Base-by-base conservation (phyloP, 1,140 invertebrate genomes). In the Gerris buenoi region DNA sequence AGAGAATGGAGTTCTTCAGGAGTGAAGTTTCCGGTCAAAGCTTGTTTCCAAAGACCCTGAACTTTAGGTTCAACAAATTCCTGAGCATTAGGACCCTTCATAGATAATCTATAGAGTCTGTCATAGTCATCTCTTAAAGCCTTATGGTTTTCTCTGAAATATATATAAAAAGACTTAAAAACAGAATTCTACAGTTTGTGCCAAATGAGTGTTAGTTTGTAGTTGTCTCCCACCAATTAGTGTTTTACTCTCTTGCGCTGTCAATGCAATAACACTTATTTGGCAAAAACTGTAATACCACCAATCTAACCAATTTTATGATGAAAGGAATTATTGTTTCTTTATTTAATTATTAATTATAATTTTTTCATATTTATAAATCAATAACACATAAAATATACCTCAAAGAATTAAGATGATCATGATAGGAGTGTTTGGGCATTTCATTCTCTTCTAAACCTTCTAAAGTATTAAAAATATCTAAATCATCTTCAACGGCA, bases 1-100 rank as follows among this genome's bases (percentile, higher is more conserved):
- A 97, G 81, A 1, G 91, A 93, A 68, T 85, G 83, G 10, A 95
- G 76, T 81, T 96, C 92, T 70, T 88, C 83, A 2, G 83, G 77
- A 57, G 86, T 85, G 76, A 96, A 95, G 75, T 92, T 88, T 27
- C 85, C 84, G 68, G 87, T 82, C 15, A 87, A 73, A 1, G 92
- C 93, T 60, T 90, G 78, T 71, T 84, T 84, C 93, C 93, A 97
- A 27, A 97, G 77, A 2, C 85, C 86, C 77, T 92, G 86, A 1
- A 95, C 92, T 80, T 91, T 90, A 0, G 88, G 88, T 74, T 96
- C 92, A 23, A 90, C 82, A 76, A 97, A 96, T 71, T 94, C 90
- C 74, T 84, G 85, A 70, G 86, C 88, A 67, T 86, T 84, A 0
- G 88, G 88, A 23, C 88, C 87, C 77, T 83, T 84, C 14, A 86